Evolutionary conservation across 2,888 invertebrate species (phyloP).

Genomic region (Linnaemya vulpina): DNA sequence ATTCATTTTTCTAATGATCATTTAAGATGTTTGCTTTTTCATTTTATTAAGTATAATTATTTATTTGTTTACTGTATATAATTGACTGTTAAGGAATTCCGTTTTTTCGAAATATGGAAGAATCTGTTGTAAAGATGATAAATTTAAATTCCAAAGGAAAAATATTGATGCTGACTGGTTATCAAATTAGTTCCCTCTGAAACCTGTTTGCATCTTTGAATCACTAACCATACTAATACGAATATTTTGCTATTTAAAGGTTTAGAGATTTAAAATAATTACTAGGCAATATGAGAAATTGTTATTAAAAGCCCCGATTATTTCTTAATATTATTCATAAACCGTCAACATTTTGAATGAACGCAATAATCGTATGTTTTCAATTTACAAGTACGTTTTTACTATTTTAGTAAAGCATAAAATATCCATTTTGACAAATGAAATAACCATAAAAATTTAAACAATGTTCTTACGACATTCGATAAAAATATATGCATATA

Average conservation of each 20-base stretch:
- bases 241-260: background rate
- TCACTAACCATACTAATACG: background rate
- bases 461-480: background rate
- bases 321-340: background rate
- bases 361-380: background rate
- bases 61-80: slow-evolving; percentile 29
- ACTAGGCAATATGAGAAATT: background rate
- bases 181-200: slow-evolving; percentile 61
- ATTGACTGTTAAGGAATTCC: slow-evolving; percentile 27
- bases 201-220: slow-evolving; percentile 2
- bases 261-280: background rate
- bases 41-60: slow-evolving; percentile 28
- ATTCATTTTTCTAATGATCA: slow-evolving; percentile 16
- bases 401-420: background rate
- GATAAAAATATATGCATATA: background rate
- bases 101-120: slow-evolving; percentile 51
- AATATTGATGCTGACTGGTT: background rate
- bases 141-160: slow-evolving; percentile 29
- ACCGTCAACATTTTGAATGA: background rate
- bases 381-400: background rate
- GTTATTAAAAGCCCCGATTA: no score
- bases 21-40: slow-evolving; percentile 16
- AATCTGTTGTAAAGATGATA: slow-evolving; percentile 52
- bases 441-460: background rate
- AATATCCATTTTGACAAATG: background rate